A percentile compares a stretch with the other conserved stretches of the same genome.
These are phyloP conservation scores for Setophaga petechia DNA, from an alignment of 2,113 vertebrate species.

Conservation along the genomic window DNA sequence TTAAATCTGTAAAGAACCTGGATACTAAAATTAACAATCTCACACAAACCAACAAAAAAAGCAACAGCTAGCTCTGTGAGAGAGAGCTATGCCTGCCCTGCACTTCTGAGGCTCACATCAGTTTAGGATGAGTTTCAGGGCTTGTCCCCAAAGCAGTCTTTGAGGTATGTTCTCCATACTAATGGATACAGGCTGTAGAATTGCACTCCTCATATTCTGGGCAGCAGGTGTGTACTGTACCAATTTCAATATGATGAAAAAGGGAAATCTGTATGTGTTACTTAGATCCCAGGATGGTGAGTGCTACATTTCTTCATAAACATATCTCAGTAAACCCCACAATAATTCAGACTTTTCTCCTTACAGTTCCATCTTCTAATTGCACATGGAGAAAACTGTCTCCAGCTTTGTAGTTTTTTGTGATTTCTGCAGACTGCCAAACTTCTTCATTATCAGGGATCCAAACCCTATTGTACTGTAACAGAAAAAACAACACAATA, in stretches of 20 bases:
- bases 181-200: neutral
- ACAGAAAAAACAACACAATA: neutral
- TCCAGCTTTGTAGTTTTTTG: constrained; percentile 81
- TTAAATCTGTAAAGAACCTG: neutral
- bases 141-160: neutral
- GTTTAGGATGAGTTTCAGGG: neutral
- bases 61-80: neutral
- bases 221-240: neutral
- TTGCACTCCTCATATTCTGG: neutral
- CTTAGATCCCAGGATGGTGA: rapidly evolving
- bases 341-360: constrained; percentile 10
- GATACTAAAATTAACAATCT: neutral
- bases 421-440: constrained; percentile 94
- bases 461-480: constrained; percentile 95
- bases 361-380: constrained; percentile 91
- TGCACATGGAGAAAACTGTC: constrained; percentile 78
- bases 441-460: constrained; percentile 90
- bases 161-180: neutral
- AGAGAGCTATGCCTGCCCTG: neutral
- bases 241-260: neutral
- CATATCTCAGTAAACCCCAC: neutral
- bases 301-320: neutral
- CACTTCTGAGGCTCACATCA: neutral
- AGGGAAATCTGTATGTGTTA: neutral
- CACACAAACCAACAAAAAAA: neutral